Percentiles rank a stretch among this genome's conserved stretches.
Evolutionary conservation across 2,797 vertebrate species (phyloP).

Genomic region (Rhynchonycteris naso): DNA sequence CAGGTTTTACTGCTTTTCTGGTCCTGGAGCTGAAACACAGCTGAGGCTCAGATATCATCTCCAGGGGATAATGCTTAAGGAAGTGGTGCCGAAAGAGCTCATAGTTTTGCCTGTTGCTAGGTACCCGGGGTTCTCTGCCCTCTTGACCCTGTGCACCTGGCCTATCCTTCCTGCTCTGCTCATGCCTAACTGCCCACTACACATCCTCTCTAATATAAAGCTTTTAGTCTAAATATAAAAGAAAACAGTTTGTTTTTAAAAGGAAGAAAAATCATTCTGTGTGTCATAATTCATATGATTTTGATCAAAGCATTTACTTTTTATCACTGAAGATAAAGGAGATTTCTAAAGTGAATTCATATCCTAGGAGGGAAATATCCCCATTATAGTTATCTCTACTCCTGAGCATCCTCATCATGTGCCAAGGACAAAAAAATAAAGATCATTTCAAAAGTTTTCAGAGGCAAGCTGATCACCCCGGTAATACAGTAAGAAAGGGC

Average conservation of each 20-base stretch:
- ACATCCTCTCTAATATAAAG: neutral
- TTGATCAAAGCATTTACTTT: conserved; percentile 43
- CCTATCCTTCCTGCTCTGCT: too few relatives aligned
- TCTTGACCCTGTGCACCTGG: too few relatives aligned
- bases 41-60: too few relatives aligned
- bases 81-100: too few relatives aligned
- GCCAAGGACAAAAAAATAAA: conserved; percentile 53
- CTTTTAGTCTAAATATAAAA: conserved; percentile 9
- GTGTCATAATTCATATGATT: conserved; percentile 56
- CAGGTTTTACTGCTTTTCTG: too few relatives aligned
- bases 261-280: neutral
- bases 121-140: too few relatives aligned
- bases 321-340: conserved; percentile 34
- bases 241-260: conserved; percentile 25
- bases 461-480: neutral
- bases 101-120: too few relatives aligned
- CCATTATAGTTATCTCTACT: conserved; percentile 46
- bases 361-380: neutral
- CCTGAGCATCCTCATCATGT: neutral
- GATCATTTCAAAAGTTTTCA: conserved; percentile 54
- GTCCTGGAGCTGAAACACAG: too few relatives aligned
- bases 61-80: too few relatives aligned
- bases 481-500: neutral
- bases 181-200: too few relatives aligned
- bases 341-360: conserved; percentile 61